A percentile compares a stretch with the other conserved stretches of the same genome.
phyloP scores from a whole-genome alignment of 1,140 invertebrate genomes.

The Drosophila erecta region DNA sequence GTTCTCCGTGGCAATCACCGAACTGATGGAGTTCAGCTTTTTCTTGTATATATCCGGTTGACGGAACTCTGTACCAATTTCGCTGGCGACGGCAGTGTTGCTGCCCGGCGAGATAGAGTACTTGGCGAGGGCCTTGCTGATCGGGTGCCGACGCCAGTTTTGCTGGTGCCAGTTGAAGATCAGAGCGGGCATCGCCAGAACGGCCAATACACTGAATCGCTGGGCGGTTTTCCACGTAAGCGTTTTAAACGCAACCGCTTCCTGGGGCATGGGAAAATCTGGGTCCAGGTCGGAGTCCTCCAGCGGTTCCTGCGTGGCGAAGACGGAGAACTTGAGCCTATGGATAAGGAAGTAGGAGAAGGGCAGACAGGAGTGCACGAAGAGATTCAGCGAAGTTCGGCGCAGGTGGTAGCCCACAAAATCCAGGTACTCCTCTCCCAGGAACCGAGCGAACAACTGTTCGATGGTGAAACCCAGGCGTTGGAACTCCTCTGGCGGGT shows the following conservation, averaged over 20 bases:
- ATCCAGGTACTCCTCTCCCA: constrained; percentile 89
- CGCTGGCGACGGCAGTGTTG: constrained; percentile 89
- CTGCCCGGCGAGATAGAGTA: constrained; percentile 87
- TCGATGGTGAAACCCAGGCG: constrained; percentile 90
- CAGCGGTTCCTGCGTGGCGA: constrained; percentile 76
- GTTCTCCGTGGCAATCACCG: constrained; percentile 92
- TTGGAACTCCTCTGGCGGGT: constrained; percentile 91
- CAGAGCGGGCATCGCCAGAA: constrained; percentile 77
- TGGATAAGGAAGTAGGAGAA: constrained; percentile 88
- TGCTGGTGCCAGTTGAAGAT: constrained; percentile 89
- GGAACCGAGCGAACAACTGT: constrained; percentile 87
- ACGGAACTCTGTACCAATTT: constrained; percentile 92
- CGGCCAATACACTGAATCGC: constrained; percentile 82
- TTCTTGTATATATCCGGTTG: constrained; percentile 85
- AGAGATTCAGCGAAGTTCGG: constrained; percentile 88
- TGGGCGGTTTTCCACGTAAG: constrained; percentile 82
- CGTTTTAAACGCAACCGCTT: constrained; percentile 84
- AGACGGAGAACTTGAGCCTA: constrained; percentile 85
- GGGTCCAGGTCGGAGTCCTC: constrained; percentile 82
- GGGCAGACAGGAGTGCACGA: constrained; percentile 89
- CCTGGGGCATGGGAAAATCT: constrained; percentile 79
- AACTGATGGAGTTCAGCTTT: constrained; percentile 88
- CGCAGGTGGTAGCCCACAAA: constrained; percentile 91
- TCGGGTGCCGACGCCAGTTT: constrained; percentile 91
- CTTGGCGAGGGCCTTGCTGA: constrained; percentile 87